Evolutionary conservation across 2,888 invertebrate species (phyloP).

Genomic region (Sarcophaga subvicina): DNA sequence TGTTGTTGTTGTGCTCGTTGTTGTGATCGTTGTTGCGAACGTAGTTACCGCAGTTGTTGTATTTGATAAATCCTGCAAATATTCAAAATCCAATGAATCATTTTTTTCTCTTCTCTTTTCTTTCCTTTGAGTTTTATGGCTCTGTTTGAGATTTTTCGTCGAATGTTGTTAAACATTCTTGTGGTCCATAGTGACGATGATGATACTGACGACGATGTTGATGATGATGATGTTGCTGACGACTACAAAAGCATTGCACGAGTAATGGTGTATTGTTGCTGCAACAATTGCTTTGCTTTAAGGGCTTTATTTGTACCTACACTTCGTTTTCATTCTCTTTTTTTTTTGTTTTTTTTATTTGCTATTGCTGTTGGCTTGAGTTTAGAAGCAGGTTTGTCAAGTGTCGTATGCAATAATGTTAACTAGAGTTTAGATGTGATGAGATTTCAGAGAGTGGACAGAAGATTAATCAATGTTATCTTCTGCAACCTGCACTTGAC

Average conservation of each 20-base stretch:
- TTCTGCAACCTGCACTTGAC: slow-evolving; percentile 64
- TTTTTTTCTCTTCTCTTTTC: neutral
- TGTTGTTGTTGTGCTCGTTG: neutral
- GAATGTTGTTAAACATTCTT: slow-evolving; percentile 47
- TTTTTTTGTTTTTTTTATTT: neutral
- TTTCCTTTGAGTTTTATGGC: too few species aligned
- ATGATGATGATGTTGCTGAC: too few species aligned
- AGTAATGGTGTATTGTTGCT: slow-evolving; percentile 24
- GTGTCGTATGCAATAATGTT: slow-evolving; percentile 65
- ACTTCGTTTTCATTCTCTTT: slow-evolving; percentile 1
- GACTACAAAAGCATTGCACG: too few species aligned
- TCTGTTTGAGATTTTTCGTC: neutral
- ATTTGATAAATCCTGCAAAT: slow-evolving; percentile 27
- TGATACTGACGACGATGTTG: neutral
- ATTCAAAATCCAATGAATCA: slow-evolving; percentile 37
- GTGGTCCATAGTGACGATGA: slow-evolving; percentile 19
- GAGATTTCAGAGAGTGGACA: slow-evolving; percentile 65
- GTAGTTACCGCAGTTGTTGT: neutral
- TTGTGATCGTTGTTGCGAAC: neutral
- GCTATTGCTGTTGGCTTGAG: neutral
- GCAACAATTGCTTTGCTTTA: neutral
- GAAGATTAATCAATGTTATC: slow-evolving; percentile 67
- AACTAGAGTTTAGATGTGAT: slow-evolving; percentile 62
- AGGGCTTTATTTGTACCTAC: too few species aligned
- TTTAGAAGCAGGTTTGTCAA: slow-evolving; percentile 32